phyloP scores from a whole-genome alignment of 1,140 invertebrate genomes.

The Nasonia longicornis region DNA sequence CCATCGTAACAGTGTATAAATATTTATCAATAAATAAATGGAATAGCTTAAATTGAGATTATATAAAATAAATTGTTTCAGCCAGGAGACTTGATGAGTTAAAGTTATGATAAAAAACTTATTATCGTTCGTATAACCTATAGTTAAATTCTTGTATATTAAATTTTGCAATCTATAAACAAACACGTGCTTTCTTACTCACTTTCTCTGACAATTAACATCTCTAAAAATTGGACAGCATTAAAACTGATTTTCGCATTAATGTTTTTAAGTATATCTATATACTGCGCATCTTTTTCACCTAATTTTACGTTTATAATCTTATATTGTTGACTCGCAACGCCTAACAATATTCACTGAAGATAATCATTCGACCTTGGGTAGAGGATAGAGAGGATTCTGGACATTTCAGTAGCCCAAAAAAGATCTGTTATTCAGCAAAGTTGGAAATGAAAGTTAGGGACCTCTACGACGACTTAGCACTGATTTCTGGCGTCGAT shows the following conservation, averaged over 20 bases:
- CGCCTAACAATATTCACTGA: slow-evolving; percentile 57
- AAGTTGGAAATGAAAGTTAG: slow-evolving; percentile 20
- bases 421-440: slow-evolving; percentile 50
- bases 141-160: slow-evolving; percentile 29
- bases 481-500: slow-evolving; percentile 57
- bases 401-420: slow-evolving; percentile 54
- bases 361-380: slow-evolving; percentile 55
- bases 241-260: slow-evolving; percentile 42
- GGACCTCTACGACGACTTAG: slow-evolving; percentile 65
- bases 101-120: slow-evolving; percentile 37
- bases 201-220: slow-evolving; percentile 40
- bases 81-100: slow-evolving; percentile 31
- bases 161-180: slow-evolving; percentile 40
- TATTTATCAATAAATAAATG: slow-evolving; percentile 40
- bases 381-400: slow-evolving; percentile 47
- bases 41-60: slow-evolving; percentile 26
- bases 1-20: slow-evolving; percentile 29
- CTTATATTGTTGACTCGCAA: slow-evolving; percentile 55
- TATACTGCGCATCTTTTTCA: slow-evolving; percentile 48
- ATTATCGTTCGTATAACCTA: slow-evolving; percentile 26
- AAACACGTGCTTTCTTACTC: slow-evolving; percentile 47
- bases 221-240: slow-evolving; percentile 41
- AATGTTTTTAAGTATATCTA: slow-evolving; percentile 36
- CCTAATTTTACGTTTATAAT: slow-evolving; percentile 59
- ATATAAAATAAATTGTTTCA: slow-evolving; percentile 33